Evolutionary conservation across 1,140 invertebrate species (phyloP).

Genomic region (Drosophila suzukii): DNA sequence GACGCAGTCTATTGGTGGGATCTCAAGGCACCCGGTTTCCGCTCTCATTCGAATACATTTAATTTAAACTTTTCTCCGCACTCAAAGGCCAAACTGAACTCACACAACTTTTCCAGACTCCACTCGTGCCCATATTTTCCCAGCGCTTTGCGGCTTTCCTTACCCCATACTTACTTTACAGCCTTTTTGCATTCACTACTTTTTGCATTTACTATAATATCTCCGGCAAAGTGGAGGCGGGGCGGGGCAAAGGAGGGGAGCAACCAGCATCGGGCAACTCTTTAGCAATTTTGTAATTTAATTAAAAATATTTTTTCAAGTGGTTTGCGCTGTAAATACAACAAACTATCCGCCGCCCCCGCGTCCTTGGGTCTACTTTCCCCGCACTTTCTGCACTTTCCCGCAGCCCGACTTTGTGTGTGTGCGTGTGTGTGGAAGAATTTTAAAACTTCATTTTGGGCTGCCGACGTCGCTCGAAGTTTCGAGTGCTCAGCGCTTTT

Average conservation of each 20-base stretch:
- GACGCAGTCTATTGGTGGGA: conserved; percentile 2
- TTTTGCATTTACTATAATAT: conserved; percentile 43
- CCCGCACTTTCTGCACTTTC: conserved; percentile 33
- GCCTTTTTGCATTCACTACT: conserved; percentile 48
- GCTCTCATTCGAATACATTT: conserved; percentile 38
- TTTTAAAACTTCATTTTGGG: conserved; percentile 80
- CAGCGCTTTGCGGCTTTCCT: conserved; percentile 59
- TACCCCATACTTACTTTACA: conserved; percentile 25
- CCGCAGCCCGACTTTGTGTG: conserved; percentile 17
- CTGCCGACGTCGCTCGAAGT: conserved; percentile 50
- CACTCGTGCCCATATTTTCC: conserved; percentile 51
- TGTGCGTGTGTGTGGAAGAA: conserved; percentile 57
- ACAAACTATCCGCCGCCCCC: conserved; percentile 62
- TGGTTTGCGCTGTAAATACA: conserved; percentile 81
- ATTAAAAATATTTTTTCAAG: conserved; percentile 84
- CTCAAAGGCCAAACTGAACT: conserved; percentile 23
- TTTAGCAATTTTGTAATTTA: conserved; percentile 83
- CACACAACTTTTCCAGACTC: conserved; percentile 50
- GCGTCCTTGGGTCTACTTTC: conserved; percentile 50
- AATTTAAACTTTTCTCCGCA: conserved; percentile 46
- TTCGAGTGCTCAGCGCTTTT: conserved; percentile 46
- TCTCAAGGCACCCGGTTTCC: conserved; percentile 1
- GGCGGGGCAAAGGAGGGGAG: not conserved
- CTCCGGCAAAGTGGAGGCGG: conserved; percentile 6
- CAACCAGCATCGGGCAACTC: conserved; percentile 62